phyloP scores from a whole-genome alignment of 2,113 vertebrate genomes.

The Oreocharis arfaki region DNA sequence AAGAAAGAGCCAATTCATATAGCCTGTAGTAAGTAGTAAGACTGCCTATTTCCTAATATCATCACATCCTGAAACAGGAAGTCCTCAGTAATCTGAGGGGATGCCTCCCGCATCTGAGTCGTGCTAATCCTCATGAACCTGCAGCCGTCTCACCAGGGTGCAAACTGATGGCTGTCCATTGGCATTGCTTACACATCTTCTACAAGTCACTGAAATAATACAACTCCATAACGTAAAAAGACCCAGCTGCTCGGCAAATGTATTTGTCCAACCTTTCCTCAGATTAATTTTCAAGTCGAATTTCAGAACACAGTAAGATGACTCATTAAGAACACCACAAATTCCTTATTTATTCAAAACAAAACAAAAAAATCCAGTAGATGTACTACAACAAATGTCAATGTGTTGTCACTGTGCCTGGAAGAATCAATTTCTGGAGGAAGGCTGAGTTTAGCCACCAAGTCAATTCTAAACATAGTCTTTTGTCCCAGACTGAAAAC shows the following conservation, averaged over 20 bases:
- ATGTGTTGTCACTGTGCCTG: background rate
- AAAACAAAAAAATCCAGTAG: background rate
- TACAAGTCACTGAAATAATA: background rate
- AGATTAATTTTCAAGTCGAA: background rate
- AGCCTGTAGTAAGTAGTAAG: background rate
- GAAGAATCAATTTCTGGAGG: background rate
- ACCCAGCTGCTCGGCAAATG: background rate
- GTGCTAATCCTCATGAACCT: background rate
- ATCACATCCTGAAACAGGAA: background rate
- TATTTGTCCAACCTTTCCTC: background rate
- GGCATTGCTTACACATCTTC: background rate
- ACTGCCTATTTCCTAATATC: background rate
- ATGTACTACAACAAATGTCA: background rate
- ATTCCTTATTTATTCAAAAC: background rate
- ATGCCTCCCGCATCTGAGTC: background rate
- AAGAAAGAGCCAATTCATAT: background rate
- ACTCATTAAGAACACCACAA: background rate
- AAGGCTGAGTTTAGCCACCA: background rate
- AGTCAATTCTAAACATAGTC: background rate
- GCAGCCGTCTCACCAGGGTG: background rate
- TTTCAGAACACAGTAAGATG: background rate
- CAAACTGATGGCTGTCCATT: background rate
- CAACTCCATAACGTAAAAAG: background rate
- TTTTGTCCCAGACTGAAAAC: background rate
- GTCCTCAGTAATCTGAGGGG: background rate